Conservation (phyloP, 2,888 invertebrate genomes). For the Crocallis elinguaria region DNA sequence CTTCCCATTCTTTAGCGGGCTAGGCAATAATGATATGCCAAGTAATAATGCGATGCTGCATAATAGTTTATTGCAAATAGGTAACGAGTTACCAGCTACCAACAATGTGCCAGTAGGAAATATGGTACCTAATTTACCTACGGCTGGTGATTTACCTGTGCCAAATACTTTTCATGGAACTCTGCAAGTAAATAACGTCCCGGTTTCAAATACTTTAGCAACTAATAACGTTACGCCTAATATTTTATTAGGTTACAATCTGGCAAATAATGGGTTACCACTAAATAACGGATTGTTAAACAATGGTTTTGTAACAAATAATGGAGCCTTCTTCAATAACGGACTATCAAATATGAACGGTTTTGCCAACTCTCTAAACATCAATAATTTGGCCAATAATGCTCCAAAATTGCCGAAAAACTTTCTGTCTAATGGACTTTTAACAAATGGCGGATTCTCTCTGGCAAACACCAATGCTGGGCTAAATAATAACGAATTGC, state of each 20-base stretch:
- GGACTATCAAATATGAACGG: constrained; percentile 4
- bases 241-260: not conserved
- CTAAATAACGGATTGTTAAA: constrained; percentile 24
- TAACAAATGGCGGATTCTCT: constrained; percentile 10
- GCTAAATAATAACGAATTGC: constrained; percentile 1
- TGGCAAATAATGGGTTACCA: constrained; percentile 3
- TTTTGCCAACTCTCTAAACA: not conserved
- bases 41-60: not conserved
- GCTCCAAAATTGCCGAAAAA: constrained; percentile 18
- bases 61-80: not conserved
- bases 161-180: constrained; percentile 18
- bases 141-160: not conserved
- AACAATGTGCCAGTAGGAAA: constrained; percentile 28
- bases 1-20: constrained; percentile 6
- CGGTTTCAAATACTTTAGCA: not conserved
- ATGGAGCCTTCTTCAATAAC: not conserved
- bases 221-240: not conserved
- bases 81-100: constrained; percentile 12
- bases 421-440: constrained; percentile 8
- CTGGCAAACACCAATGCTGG: constrained; percentile 1
- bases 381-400: constrained; percentile 11
- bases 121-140: constrained; percentile 22
- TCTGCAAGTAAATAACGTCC: not conserved
- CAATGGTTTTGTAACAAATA: constrained; percentile 14
- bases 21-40: constrained; percentile 9